These are phyloP conservation scores for Diadegma fenestrale DNA, from an alignment of 2,888 invertebrate species.

Conservation along the genomic window DNA sequence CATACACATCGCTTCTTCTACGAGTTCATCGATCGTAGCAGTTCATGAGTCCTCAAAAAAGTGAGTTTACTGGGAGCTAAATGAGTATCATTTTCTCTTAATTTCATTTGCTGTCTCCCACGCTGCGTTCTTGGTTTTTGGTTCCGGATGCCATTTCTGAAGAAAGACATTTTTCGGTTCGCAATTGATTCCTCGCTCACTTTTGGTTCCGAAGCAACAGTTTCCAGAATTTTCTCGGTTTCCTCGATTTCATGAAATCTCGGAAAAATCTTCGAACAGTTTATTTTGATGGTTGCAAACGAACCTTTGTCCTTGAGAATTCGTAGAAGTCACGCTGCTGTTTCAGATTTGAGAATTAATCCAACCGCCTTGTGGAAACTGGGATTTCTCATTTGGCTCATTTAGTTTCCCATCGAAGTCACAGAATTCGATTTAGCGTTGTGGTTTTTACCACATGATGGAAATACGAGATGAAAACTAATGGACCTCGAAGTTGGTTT, in stretches of 20 bases:
- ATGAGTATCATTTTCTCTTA: no score
- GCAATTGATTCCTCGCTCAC: no score
- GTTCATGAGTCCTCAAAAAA: not conserved
- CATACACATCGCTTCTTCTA: not conserved
- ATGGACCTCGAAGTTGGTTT: constrained; percentile 60
- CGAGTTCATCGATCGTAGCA: not conserved
- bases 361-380: not conserved
- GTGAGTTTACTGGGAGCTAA: no score
- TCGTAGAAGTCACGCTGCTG: not conserved
- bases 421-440: constrained; percentile 39
- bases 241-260: no score
- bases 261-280: no score
- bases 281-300: not conserved
- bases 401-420: not conserved
- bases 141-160: no score
- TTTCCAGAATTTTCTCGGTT: no score
- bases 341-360: not conserved
- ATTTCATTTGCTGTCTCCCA: not conserved
- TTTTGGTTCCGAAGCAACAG: no score
- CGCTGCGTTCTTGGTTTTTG: no score
- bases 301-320: not conserved
- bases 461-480: constrained; percentile 58
- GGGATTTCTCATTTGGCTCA: not conserved
- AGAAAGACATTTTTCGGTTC: no score
- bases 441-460: constrained; percentile 50